phyloP scores from a whole-genome alignment of 1,140 invertebrate genomes.

The Drosophila kohkoa region DNA sequence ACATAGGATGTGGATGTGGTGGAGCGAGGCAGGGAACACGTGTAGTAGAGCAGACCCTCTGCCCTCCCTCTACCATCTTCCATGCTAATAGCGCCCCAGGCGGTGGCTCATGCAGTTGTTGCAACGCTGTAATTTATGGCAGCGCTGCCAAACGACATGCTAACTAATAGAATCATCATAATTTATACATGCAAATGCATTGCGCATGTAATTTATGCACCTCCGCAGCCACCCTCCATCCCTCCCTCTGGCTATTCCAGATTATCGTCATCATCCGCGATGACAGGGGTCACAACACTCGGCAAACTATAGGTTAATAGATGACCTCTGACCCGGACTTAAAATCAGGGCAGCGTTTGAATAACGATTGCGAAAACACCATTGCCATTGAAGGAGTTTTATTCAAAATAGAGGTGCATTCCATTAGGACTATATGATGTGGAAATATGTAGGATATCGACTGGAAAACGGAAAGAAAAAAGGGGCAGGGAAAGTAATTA shows the following conservation, averaged over 20 bases:
- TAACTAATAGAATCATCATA: constrained; percentile 83
- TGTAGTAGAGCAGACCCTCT: constrained; percentile 20
- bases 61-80: not conserved
- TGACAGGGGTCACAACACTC: constrained; percentile 74
- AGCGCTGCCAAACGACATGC: constrained; percentile 70
- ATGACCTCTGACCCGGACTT: constrained; percentile 40
- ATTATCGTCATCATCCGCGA: constrained; percentile 41
- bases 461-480: not conserved
- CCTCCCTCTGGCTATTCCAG: not conserved
- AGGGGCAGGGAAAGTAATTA: not conserved
- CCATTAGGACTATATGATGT: not conserved
- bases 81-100: constrained; percentile 1
- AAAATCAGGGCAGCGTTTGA: constrained; percentile 40
- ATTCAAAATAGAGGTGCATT: constrained; percentile 3
- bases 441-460: not conserved
- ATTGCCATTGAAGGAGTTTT: constrained; percentile 5
- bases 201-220: constrained; percentile 72
- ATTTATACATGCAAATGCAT: constrained; percentile 76
- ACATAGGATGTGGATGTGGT: constrained; percentile 12
- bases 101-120: constrained; percentile 61
- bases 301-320: constrained; percentile 59
- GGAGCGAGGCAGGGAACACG: constrained; percentile 30
- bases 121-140: constrained; percentile 68
- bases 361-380: constrained; percentile 45
- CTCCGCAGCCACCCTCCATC: constrained; percentile 1